Percentiles rank a stretch among this genome's conserved stretches.
These are phyloP conservation scores for Scaptomyza graminum DNA, from an alignment of 1,140 invertebrate species.

Conservation along the genomic window DNA sequence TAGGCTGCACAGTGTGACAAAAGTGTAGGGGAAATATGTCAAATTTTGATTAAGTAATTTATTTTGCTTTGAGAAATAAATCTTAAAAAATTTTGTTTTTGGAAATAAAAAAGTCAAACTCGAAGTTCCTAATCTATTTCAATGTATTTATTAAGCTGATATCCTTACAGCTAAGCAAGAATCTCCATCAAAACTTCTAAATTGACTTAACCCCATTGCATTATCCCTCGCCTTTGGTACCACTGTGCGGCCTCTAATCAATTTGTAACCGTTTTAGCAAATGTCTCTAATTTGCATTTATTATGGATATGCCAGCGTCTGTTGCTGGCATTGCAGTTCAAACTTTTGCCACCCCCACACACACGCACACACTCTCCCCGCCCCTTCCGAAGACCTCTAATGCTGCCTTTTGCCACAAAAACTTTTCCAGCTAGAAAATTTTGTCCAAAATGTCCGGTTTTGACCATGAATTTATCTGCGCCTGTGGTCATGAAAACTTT, in stretches of 20 bases:
- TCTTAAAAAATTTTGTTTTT: no score
- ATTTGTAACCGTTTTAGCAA: conserved; percentile 73
- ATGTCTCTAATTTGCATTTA: conserved; percentile 83
- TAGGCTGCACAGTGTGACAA: conserved; percentile 43
- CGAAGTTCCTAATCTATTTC: neutral
- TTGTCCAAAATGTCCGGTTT: conserved; percentile 52
- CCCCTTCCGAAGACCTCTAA: neutral
- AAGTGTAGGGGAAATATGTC: neutral
- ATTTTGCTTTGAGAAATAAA: no score
- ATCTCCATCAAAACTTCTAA: no score
- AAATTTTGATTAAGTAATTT: no score
- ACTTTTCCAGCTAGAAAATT: conserved; percentile 44
- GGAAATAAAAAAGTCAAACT: no score
- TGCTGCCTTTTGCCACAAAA: conserved; percentile 60
- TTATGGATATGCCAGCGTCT: conserved; percentile 78
- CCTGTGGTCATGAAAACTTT: conserved; percentile 66
- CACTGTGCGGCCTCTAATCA: conserved; percentile 74
- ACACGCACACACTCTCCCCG: conserved; percentile 33
- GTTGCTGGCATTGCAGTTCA: conserved; percentile 74
- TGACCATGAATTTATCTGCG: conserved; percentile 46
- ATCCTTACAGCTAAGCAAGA: no score
- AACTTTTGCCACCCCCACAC: conserved; percentile 66
- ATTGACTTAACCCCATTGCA: no score
- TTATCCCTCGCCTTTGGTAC: neutral
- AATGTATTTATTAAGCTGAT: no score